Evolutionary conservation across 2,797 vertebrate genomes (phyloP), one percentile per base, ranked within the genome.

Genomic region (Coccyzus lansbergi): DNA sequence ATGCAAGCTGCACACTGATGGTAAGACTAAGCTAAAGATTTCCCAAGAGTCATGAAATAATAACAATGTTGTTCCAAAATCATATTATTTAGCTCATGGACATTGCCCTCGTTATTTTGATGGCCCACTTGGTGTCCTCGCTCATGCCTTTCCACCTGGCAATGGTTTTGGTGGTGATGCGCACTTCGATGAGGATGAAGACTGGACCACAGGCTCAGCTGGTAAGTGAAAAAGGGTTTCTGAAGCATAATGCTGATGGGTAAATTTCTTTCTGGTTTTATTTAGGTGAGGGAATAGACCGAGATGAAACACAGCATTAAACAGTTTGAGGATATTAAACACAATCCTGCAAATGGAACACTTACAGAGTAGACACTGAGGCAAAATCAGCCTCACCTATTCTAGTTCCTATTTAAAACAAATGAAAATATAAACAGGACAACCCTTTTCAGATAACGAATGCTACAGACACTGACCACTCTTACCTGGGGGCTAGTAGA

Each of bases 141-240:
- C 98, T 84, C 98, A 99, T 3, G 98, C 98, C 40, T 99, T 99
- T 89, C 98, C 98, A 76, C 98, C 99, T 20, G 98, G 98, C 49
- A 95, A 69, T 40, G 98, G 97, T 53, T 92, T 98, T 31, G 98
- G 98, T 26, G 98, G 98, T 81, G 98, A 99, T 34, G 97, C 98
- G 38, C 99, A 99, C 94, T 99, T 99, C 72, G 99, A 99, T 68
- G 98, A 99, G 19, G 99, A 99, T 88, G 98, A 99, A 97, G 97
- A 97, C 4, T 99, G 98, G 98, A 98, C 97, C 12, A 96, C 76
- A 77, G 97, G 96, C 40, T 96, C 94, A 67, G 51, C 22, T 86
- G 97, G 98, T 98, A 90, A 86, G 97, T 90, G 28, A 58, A 38
- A 64, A 69, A 59, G 9, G 3, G 42, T 58, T 90, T 80, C 42